These are phyloP conservation scores for Hemicrepidius hirtus DNA, from an alignment of 2,888 invertebrate genomes.

Conservation along the genomic window DNA sequence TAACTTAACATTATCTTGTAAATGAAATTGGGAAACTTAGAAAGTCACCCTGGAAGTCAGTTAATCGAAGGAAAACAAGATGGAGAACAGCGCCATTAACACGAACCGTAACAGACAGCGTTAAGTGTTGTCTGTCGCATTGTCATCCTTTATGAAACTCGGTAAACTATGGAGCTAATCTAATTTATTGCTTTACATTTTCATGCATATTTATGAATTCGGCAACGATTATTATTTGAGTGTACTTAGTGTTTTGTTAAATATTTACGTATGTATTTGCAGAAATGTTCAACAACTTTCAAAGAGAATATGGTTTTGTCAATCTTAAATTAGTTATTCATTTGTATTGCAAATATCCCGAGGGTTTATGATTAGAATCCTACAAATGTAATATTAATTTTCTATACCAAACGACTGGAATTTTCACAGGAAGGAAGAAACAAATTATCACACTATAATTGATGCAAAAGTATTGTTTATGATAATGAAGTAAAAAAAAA, in stretches of 20 bases:
- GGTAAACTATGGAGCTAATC: conserved; percentile 39
- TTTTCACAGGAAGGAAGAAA: too few relatives aligned
- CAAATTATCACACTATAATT: too few relatives aligned
- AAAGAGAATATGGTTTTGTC: neutral
- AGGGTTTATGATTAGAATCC: too few relatives aligned
- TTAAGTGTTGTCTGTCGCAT: conserved; percentile 43
- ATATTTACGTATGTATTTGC: neutral
- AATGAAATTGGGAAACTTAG: conserved; percentile 40
- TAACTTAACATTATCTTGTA: conserved; percentile 36
- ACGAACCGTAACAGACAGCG: conserved; percentile 36
- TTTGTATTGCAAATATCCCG: too few relatives aligned
- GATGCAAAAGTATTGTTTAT: too few relatives aligned
- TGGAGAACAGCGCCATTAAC: conserved; percentile 36
- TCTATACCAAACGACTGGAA: too few relatives aligned
- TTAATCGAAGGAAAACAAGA: conserved; percentile 40
- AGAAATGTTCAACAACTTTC: neutral
- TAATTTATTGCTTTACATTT: conserved; percentile 42
- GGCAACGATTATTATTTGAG: conserved; percentile 15
- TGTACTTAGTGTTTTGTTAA: neutral
- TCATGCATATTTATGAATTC: conserved; percentile 32
- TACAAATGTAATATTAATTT: too few relatives aligned
- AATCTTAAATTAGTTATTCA: too few relatives aligned
- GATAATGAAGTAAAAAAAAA: too few relatives aligned
- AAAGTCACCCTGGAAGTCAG: conserved; percentile 27
- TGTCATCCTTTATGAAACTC: conserved; percentile 42